Evolutionary conservation across 2,113 vertebrate genomes (phyloP).

Genomic region (Halcyon senegalensis): DNA sequence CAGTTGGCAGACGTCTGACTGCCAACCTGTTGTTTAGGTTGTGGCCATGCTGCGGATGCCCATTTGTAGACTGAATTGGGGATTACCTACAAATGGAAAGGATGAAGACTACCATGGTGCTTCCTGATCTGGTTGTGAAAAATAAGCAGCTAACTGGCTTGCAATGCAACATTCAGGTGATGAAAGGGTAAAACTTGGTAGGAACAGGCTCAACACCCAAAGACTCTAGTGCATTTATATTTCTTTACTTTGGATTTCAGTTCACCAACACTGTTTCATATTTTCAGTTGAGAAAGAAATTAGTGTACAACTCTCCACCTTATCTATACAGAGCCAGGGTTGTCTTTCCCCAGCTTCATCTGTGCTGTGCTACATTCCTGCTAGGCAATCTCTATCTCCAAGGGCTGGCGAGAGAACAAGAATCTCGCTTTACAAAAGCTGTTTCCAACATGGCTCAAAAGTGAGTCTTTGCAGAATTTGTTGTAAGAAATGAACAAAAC

Average conservation of each 20-base stretch:
- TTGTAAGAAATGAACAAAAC: neutral
- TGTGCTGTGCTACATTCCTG: neutral
- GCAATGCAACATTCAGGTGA: neutral
- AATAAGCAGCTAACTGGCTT: neutral
- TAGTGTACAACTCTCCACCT: neutral
- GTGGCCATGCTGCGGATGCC: neutral
- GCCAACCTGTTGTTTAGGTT: neutral
- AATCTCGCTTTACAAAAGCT: neutral
- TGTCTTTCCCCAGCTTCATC: neutral
- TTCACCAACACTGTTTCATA: neutral
- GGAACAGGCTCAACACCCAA: neutral
- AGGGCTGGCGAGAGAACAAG: slow-evolving; percentile 9
- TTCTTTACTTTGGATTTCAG: neutral
- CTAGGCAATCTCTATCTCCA: neutral
- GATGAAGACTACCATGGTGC: neutral
- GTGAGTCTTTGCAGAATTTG: neutral
- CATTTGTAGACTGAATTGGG: neutral
- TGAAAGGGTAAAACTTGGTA: neutral
- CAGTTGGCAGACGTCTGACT: neutral
- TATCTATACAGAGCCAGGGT: neutral
- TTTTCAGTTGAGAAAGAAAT: neutral
- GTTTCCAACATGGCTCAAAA: neutral
- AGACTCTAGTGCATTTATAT: neutral
- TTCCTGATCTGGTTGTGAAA: neutral
- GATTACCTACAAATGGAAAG: neutral